These are phyloP conservation scores for Gonocerus acuteangulatus DNA, from an alignment of 2,888 invertebrate genomes.

Conservation along the genomic window DNA sequence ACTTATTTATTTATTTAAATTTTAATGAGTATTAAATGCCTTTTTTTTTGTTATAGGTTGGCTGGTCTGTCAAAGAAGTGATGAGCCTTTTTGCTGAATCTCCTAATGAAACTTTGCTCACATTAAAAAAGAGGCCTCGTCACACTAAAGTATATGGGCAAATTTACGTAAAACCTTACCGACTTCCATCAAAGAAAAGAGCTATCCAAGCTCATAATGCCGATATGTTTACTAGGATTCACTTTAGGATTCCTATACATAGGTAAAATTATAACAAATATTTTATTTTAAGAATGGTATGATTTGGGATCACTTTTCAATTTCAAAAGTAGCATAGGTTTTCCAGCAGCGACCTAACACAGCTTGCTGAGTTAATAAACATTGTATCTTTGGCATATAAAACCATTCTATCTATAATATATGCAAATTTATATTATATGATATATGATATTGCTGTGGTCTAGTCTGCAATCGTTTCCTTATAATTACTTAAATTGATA, in stretches of 20 bases:
- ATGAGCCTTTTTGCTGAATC: conserved; percentile 65
- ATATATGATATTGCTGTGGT: no score
- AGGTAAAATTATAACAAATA: conserved; percentile 11
- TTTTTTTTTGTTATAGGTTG: conserved; percentile 53
- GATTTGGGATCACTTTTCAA: no score
- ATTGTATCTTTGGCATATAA: no score
- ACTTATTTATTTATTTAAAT: no score
- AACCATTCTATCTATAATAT: no score
- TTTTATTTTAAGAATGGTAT: not conserved
- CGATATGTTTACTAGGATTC: conserved; percentile 32
- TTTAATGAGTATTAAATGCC: no score
- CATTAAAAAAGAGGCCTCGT: conserved; percentile 73
- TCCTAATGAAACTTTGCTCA: conserved; percentile 70
- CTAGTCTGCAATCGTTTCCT: no score
- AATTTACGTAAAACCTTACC: conserved; percentile 63
- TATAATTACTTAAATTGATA: no score
- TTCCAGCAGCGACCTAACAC: no score
- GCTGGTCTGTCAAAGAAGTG: conserved; percentile 74
- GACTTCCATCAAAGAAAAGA: conserved; percentile 63
- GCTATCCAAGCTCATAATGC: conserved; percentile 53
- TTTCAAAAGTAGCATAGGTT: no score
- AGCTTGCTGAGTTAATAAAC: no score
- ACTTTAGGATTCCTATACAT: conserved; percentile 30
- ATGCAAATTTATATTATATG: no score
- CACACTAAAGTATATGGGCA: conserved; percentile 73